A percentile compares a stretch with the other conserved stretches of the same genome.
phyloP scores from a whole-genome alignment of 2,888 invertebrate species.

The Drosophila subquinaria region DNA sequence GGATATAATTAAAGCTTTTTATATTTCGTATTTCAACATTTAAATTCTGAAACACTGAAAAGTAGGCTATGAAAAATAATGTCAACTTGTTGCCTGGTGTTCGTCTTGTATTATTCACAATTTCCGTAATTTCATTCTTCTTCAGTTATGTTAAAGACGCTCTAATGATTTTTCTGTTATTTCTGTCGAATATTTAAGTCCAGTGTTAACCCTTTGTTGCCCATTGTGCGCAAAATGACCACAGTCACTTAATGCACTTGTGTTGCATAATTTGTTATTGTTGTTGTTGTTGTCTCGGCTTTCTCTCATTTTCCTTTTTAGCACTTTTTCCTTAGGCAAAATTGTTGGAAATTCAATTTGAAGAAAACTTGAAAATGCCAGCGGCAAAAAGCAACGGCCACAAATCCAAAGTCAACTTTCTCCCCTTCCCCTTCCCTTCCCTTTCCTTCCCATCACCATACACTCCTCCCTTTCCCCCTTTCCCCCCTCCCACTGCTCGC shows the following conservation, averaged over 20 bases:
- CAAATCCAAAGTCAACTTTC: conserved; percentile 62
- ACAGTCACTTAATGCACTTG: conserved; percentile 51
- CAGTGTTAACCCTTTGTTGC: conserved; percentile 26
- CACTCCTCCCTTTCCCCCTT: too few species aligned
- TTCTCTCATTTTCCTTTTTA: conserved; percentile 15
- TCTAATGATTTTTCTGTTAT: background rate
- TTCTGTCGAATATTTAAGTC: background rate
- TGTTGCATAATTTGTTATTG: conserved; percentile 28
- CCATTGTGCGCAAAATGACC: conserved; percentile 50
- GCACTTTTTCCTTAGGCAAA: conserved; percentile 50
- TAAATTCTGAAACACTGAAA: too few species aligned
- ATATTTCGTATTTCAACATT: too few species aligned
- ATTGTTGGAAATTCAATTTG: conserved; percentile 77
- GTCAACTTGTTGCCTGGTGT: too few species aligned
- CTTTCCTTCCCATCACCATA: conserved; percentile 6
- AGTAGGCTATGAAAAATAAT: too few species aligned
- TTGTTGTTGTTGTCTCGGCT: conserved; percentile 35
- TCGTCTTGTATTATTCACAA: too few species aligned
- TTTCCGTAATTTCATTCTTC: too few species aligned
- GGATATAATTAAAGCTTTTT: too few species aligned
- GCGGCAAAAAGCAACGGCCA: conserved; percentile 45
- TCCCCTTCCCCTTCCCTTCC: conserved; percentile 21
- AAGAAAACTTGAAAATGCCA: conserved; percentile 64
- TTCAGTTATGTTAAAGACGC: background rate
- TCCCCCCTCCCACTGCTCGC: conserved; percentile 9